Evolutionary conservation across 2,888 invertebrate genomes (phyloP).

Genomic region (Plagodis pulveraria): DNA sequence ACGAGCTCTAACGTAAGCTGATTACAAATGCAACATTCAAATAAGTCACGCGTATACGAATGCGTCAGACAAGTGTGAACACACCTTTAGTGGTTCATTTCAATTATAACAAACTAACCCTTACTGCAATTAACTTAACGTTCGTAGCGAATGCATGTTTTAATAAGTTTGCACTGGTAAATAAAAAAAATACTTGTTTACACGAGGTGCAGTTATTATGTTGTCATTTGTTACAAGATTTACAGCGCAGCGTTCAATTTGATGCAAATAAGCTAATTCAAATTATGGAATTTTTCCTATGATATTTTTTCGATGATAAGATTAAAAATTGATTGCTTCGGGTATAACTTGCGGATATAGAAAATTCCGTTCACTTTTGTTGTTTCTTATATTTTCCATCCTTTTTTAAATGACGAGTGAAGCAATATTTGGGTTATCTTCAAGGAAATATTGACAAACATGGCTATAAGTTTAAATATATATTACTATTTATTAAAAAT

Average conservation of each 20-base stretch:
- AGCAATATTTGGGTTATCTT: too few species aligned
- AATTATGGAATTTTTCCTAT: not conserved
- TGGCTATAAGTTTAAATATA: too few species aligned
- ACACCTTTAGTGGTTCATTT: slow-evolving; percentile 10
- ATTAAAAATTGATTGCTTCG: too few species aligned
- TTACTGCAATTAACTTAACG: not conserved
- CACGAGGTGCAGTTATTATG: slow-evolving; percentile 41
- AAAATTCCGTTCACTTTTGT: too few species aligned
- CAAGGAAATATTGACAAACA: too few species aligned
- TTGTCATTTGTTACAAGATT: slow-evolving; percentile 40
- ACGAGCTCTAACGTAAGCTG: slow-evolving; percentile 6
- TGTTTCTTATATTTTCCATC: too few species aligned
- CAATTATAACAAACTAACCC: slow-evolving; percentile 9
- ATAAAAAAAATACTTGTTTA: slow-evolving; percentile 39
- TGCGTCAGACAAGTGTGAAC: slow-evolving; percentile 17
- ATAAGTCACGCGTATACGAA: slow-evolving; percentile 32
- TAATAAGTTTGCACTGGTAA: slow-evolving; percentile 33
- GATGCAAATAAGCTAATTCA: slow-evolving; percentile 8
- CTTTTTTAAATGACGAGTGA: too few species aligned
- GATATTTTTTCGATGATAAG: too few species aligned
- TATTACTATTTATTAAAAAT: too few species aligned
- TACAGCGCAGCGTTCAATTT: slow-evolving; percentile 19
- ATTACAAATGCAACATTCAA: slow-evolving; percentile 29
- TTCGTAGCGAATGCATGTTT: not conserved
- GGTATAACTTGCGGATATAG: too few species aligned